Evolutionary conservation across 30 jellyfish, hydroid and myxozoan genomes (phyloP), one percentile per base, ranked within the genome.

Genomic region (Cassiopea xamachana): DNA sequence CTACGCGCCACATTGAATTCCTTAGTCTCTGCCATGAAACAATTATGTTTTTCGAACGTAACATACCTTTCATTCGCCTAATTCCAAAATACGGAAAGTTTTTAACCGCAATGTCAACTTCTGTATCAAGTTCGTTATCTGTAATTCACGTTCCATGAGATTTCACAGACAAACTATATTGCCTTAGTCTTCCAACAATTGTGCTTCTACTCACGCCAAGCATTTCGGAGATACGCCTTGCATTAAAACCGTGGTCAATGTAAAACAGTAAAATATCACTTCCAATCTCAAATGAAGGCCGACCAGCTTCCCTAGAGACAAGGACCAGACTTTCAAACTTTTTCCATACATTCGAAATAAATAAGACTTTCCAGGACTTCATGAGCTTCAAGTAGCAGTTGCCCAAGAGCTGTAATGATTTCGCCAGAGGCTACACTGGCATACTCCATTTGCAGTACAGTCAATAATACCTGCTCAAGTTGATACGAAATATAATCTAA

Each of bases 301-400:
- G 88, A n/a, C 88, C 88, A 80, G 79, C 78, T 77, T 80, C 27
- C 77, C 88, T 79, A 80, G 88, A 55, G 43, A 59, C 88, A 62
- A 80, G 58, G 51, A 55, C 50, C 10, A 55, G 64, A 10, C 64
- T 3, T 55, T 55, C 64, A 55, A 10, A 3, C 7, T 3, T 55
- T 10, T 10, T 55, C 64, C 12, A 10, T 55, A 10, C 12, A 55
- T 3, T 55, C 10, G 64, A 3, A 10, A 10, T 10, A 3, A 55
- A 55, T 6, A 55, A 55, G 64, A 55, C 64, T 55, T 10, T 55
- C 64, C 7, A 55, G 64, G 64, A 55, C 64, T 55, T 55, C 12
- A 10, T 55, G 64, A 55, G 0, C 64, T 10, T 55, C 64, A 6
- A 55, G 64, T 55, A 55, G 64, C 64, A 55, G 12, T 10, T 55